phyloP scores from a whole-genome alignment of 1,140 invertebrate genomes.

The Samia ricini region DNA sequence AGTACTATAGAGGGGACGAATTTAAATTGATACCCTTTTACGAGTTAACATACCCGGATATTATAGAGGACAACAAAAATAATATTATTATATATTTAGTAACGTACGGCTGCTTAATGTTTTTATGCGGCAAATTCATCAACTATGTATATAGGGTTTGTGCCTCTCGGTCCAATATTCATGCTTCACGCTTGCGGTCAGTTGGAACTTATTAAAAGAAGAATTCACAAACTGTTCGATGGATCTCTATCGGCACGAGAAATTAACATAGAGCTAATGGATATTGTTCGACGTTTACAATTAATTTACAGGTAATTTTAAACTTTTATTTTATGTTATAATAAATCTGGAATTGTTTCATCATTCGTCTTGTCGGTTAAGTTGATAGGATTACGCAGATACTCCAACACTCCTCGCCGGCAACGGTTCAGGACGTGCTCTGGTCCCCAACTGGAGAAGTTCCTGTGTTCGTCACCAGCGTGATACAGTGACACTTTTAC shows the following conservation, averaged over 20 bases:
- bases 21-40: conserved; percentile 35
- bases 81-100: conserved; percentile 15
- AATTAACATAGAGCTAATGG: conserved; percentile 24
- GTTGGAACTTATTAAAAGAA: conserved; percentile 31
- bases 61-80: conserved; percentile 32
- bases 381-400: too few species aligned
- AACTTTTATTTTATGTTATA: background rate
- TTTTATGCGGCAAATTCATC: conserved; percentile 28
- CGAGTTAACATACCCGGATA: conserved; percentile 36
- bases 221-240: conserved; percentile 28
- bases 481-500: background rate
- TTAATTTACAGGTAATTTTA: conserved; percentile 26
- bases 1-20: conserved; percentile 19
- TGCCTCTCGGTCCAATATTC: conserved; percentile 39
- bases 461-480: too few species aligned
- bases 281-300: conserved; percentile 24
- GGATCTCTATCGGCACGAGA: conserved; percentile 9
- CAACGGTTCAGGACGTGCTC: too few species aligned
- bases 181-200: conserved; percentile 48
- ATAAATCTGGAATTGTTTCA: too few species aligned
- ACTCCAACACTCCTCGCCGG: too few species aligned
- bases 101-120: conserved; percentile 16
- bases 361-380: too few species aligned
- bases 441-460: too few species aligned
- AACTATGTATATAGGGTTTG: conserved; percentile 30